phyloP scores from a whole-genome alignment of 2,797 vertebrate genomes.

The Coranthus polyacanthus region DNA sequence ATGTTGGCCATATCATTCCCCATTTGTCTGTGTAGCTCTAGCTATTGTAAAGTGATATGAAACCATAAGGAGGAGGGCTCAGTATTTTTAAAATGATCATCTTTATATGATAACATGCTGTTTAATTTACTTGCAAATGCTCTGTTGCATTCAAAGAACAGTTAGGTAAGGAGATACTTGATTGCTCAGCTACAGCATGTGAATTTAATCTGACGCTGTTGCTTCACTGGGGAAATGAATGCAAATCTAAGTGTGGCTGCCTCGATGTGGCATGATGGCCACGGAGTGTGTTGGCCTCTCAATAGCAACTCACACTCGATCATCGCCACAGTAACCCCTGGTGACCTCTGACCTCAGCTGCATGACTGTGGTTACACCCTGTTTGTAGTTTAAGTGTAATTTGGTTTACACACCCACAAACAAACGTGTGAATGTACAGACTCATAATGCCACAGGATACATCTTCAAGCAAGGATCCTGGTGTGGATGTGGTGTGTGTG shows the following conservation, averaged over 20 bases:
- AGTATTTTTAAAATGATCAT: neutral
- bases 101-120: constrained; percentile 5
- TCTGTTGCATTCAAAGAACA: constrained; percentile 28
- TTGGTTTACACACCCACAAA: constrained; percentile 22
- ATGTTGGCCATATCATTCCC: too few relatives aligned
- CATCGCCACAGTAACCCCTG: constrained; percentile 33
- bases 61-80: neutral
- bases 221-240: constrained; percentile 65
- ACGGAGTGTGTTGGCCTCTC: constrained; percentile 40
- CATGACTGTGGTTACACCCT: constrained; percentile 13
- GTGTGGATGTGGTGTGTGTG: constrained; percentile 14
- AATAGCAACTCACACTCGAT: constrained; percentile 41
- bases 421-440: accelerated
- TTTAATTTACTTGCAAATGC: constrained; percentile 6
- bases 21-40: too few relatives aligned
- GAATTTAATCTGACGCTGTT: constrained; percentile 61
- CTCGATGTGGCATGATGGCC: constrained; percentile 42
- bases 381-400: constrained; percentile 3
- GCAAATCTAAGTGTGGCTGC: constrained; percentile 61
- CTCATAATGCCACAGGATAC: constrained; percentile 28
- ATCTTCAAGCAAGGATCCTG: constrained; percentile 60
- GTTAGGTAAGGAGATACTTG: constrained; percentile 27
- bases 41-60: too few relatives aligned
- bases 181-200: constrained; percentile 60
- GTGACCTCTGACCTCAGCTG: constrained; percentile 62